Percentiles rank a stretch among this genome's conserved stretches.
Conservation (phyloP, 2,113 vertebrate genomes). For the Barbus barbus region DNA sequence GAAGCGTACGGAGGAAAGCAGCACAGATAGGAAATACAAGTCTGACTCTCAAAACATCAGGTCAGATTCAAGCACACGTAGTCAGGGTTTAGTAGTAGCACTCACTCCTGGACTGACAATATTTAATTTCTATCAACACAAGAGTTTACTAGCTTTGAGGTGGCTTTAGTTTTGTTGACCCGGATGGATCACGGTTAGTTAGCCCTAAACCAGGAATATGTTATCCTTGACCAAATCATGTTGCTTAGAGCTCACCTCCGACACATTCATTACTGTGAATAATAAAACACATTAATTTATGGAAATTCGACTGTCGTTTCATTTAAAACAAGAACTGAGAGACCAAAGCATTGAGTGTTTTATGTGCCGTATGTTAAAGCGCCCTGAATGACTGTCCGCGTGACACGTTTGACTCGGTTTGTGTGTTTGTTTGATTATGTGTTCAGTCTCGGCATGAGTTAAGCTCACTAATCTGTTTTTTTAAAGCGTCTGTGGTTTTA, state of each 20-base stretch:
- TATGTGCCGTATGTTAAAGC: background rate
- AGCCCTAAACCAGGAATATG: background rate
- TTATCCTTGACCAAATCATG: too few species aligned
- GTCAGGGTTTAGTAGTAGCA: too few species aligned
- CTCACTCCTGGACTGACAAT: background rate
- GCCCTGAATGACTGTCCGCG: background rate
- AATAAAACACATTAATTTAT: background rate
- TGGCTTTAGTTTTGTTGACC: background rate
- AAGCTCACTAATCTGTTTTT: conserved; percentile 10
- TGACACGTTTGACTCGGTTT: background rate
- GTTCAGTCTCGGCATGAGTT: background rate
- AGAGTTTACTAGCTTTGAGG: background rate
- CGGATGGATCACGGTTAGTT: background rate
- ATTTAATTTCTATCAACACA: background rate
- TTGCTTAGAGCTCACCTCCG: background rate
- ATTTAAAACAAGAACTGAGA: background rate
- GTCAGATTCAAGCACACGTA: too few species aligned
- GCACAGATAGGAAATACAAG: background rate
- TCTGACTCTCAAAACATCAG: conserved; percentile 20
- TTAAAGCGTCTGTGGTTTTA: background rate
- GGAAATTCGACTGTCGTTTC: background rate
- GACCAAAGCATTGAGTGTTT: background rate
- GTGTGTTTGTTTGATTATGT: conserved; percentile 3
- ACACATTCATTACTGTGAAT: background rate
- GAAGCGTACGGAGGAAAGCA: conserved; percentile 10